Evolutionary conservation across 2,888 invertebrate genomes (phyloP), one percentile per base, ranked within the genome.

Genomic region (Scaptomyza reducta): DNA sequence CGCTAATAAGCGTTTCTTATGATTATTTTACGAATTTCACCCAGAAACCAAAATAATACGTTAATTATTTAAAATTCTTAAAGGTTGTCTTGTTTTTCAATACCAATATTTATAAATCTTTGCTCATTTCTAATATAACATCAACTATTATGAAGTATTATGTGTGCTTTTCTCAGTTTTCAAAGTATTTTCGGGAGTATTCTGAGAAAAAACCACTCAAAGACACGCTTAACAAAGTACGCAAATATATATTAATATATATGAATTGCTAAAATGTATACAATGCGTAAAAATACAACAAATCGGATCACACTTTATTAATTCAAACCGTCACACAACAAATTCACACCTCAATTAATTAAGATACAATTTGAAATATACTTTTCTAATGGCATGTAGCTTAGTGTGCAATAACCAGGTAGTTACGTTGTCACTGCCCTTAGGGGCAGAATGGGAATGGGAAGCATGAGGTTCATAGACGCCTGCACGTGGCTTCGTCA

Each of bases 401-500:
- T 35, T 62, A 72, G 44, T 72, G 72, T 72, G 51, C 51, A 40
- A 50, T 44, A 56, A 44, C 31, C 66, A 49, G 29, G 31, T 53
- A 22, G 47, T 63, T 56, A 68, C 55, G 44, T 56, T 53, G 11
- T n/a, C 42, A 42, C 18, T 51, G 51, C 10, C 42, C 44, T 13
- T n/a, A 42, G 60, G 50, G 38, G 55, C 2, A 31, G 29, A 35
- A 11, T 31, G 56, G 49, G 29, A 35, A 11, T 31, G 56, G 49
- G 22, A n/a, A 22, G 22, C 14, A 29, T 56, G 13, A 33, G 56
- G 46, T 46, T 57, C 35, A 59, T 53, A 47, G 79, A 55, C 65
- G 60, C 42, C 49, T 67, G 82, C 80, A 80, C 84, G 80, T 80
- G 83, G 83, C 80, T 47, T 53, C 60, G 67, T 71, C 80, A 75